Evolutionary conservation across 2,797 vertebrate genomes (phyloP).

Genomic region (Sebastes taczanowskii): DNA sequence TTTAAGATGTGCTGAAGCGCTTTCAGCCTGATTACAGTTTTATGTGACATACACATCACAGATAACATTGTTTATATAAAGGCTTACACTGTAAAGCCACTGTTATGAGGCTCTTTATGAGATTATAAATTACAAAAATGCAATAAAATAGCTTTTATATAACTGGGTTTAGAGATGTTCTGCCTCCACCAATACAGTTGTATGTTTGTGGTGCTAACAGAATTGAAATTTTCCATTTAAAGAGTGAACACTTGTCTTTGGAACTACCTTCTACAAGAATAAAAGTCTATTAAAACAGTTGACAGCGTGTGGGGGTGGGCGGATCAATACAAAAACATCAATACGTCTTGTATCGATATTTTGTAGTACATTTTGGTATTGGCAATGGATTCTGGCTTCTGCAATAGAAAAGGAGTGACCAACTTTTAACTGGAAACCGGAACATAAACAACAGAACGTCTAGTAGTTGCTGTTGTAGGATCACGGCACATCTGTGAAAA

Average conservation of each 20-base stretch:
- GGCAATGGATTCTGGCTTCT: background rate
- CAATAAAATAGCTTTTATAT: background rate
- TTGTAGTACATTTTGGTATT: background rate
- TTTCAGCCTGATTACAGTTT: constrained; percentile 3
- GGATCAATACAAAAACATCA: background rate
- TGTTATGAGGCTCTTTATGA: background rate
- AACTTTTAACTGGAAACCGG: background rate
- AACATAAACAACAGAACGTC: background rate
- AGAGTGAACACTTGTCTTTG: background rate
- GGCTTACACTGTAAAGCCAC: background rate
- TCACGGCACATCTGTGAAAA: background rate
- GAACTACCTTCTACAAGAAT: background rate
- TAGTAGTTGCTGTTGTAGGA: background rate
- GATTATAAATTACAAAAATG: background rate
- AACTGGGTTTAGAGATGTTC: background rate
- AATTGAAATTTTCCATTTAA: background rate
- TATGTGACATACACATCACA: background rate
- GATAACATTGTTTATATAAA: background rate
- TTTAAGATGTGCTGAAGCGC: background rate
- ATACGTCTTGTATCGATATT: too few relatives aligned
- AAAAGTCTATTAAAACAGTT: background rate
- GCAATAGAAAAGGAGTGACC: background rate
- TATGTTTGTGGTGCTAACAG: background rate
- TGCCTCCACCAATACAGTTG: background rate
- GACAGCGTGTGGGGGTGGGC: background rate